These are phyloP conservation scores for Latrodectus geometricus DNA, from an alignment of 1,140 invertebrate species.

Conservation along the genomic window DNA sequence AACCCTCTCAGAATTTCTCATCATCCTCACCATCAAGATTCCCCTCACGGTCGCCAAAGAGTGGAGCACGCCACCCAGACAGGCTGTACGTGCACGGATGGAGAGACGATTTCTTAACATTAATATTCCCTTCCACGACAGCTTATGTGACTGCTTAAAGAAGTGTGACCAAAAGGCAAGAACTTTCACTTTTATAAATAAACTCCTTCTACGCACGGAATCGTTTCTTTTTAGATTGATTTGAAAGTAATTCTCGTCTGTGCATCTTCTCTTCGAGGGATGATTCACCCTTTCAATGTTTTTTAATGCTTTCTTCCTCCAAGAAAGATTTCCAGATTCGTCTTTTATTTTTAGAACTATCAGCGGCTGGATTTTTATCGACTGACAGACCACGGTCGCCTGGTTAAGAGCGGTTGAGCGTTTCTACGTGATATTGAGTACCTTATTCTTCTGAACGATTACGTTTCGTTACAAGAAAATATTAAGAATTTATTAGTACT, in stretches of 20 bases:
- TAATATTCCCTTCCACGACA: conserved; percentile 1
- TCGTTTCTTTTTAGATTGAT: conserved; percentile 14
- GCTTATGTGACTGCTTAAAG: conserved; percentile 19
- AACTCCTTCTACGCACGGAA: conserved; percentile 10
- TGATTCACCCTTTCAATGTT: too few species aligned
- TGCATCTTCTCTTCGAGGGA: too few species aligned
- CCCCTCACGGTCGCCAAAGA: neutral
- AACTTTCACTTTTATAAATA: conserved; percentile 20
- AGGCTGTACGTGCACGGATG: neutral
- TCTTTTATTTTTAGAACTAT: too few species aligned
- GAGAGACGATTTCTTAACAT: neutral
- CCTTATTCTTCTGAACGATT: too few species aligned
- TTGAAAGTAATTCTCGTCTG: neutral
- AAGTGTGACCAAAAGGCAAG: conserved; percentile 35
- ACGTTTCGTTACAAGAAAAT: too few species aligned
- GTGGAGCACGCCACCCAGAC: neutral
- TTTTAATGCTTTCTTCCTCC: too few species aligned
- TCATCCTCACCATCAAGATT: neutral
- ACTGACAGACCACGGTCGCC: too few species aligned
- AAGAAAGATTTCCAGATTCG: too few species aligned
- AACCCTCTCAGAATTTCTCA: neutral
- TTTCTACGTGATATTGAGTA: too few species aligned
- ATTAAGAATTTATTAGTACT: too few species aligned
- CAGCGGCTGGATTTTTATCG: too few species aligned
- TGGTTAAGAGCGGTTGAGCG: too few species aligned